Conservation (phyloP, 1,140 invertebrate genomes). For the Polypedilum vanderplanki region DNA sequence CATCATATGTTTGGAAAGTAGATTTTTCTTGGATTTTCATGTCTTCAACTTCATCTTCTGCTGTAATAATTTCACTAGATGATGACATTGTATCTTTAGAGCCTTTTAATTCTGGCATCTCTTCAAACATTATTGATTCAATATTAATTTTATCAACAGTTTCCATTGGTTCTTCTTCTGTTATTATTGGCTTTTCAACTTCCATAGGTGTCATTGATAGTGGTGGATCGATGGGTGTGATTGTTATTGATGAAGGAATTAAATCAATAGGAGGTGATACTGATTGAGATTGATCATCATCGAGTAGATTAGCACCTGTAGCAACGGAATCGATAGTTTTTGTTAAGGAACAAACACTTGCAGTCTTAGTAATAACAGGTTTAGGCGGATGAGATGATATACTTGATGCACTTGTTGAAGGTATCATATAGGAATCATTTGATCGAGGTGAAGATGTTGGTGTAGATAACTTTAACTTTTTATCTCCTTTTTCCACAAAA, state of each 20-base stretch:
- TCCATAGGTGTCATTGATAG: neutral
- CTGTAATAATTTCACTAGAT: neutral
- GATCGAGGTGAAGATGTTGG: neutral
- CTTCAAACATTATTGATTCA: conserved; percentile 8
- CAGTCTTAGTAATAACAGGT: neutral
- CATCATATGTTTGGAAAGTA: conserved; percentile 31
- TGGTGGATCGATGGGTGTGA: neutral
- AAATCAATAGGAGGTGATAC: neutral
- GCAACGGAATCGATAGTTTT: conserved; percentile 23
- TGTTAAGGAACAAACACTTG: conserved; percentile 1
- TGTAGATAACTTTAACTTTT: neutral
- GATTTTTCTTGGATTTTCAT: conserved; percentile 33
- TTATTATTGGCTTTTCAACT: neutral
- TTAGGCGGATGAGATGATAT: neutral
- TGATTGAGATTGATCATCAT: neutral
- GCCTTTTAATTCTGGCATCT: neutral
- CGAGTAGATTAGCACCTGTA: neutral
- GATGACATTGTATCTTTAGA: neutral
- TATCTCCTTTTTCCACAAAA: neutral
- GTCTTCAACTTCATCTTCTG: conserved; percentile 24
- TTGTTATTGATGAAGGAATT: neutral
- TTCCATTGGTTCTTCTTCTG: neutral
- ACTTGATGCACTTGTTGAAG: conserved; percentile 20
- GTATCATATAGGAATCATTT: neutral
- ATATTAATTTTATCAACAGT: neutral